Evolutionary conservation across 1,140 invertebrate genomes (phyloP).

Genomic region (Mercenaria mercenaria): DNA sequence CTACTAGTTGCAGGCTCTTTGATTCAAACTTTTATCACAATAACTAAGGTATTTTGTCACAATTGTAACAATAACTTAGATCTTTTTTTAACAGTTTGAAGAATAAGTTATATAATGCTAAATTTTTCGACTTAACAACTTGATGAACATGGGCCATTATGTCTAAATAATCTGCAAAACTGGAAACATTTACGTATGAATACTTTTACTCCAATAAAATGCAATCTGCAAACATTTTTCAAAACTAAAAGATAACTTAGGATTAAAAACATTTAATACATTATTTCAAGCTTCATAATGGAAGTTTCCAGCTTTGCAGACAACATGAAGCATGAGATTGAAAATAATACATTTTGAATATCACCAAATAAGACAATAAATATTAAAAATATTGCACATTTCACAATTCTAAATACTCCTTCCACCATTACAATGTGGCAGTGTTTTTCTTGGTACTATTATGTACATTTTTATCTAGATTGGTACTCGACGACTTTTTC

Average conservation of each 20-base stretch:
- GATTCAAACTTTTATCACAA: no score
- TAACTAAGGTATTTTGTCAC: no score
- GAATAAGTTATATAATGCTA: no score
- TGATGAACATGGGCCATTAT: background rate
- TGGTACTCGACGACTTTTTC: conserved; percentile 14
- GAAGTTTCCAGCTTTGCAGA: background rate
- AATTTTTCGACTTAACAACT: no score
- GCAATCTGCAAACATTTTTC: no score
- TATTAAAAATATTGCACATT: conserved; percentile 3
- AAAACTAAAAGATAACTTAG: no score
- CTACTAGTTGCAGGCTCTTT: no score
- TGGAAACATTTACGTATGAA: no score
- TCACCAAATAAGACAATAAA: background rate
- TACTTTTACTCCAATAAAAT: no score
- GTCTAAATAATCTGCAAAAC: background rate
- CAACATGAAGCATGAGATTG: background rate
- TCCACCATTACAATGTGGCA: conserved; percentile 44
- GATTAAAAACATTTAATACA: background rate
- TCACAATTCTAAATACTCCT: background rate
- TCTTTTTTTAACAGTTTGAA: no score
- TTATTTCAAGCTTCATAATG: background rate
- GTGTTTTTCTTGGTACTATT: conserved; percentile 45
- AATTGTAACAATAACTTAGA: no score
- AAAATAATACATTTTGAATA: background rate
- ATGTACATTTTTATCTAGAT: conserved; percentile 23